These are phyloP conservation scores for Rhinoderma darwinii DNA, from an alignment of 2,113 vertebrate genomes.

Conservation along the genomic window DNA sequence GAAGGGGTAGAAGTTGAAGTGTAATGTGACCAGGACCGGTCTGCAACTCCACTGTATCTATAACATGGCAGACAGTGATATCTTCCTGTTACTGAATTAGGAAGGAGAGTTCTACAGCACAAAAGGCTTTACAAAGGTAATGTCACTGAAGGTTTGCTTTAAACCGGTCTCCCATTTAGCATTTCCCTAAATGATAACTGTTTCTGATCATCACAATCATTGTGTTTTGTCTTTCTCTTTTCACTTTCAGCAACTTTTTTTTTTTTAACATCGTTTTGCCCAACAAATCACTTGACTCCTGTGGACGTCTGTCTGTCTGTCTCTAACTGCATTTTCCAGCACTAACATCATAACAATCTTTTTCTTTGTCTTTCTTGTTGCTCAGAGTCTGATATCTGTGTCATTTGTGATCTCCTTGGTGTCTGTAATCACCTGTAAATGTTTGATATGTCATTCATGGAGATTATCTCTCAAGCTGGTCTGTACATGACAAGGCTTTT, in stretches of 20 bases:
- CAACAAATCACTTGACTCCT: slow-evolving; percentile 5
- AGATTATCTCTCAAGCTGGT: slow-evolving; percentile 15
- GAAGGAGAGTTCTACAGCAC: no score
- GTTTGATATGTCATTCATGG: not conserved
- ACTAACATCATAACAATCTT: slow-evolving; percentile 41
- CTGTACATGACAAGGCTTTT: not conserved
- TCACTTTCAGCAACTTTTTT: not conserved
- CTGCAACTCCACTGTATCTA: no score
- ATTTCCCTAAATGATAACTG: not conserved
- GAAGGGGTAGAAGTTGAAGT: no score
- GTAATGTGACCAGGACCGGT: no score
- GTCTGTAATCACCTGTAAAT: not conserved
- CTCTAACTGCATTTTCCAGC: not conserved
- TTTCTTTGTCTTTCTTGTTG: not conserved
- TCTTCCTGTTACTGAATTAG: no score
- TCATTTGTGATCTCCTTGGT: not conserved
- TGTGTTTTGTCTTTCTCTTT: not conserved
- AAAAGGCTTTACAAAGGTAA: no score
- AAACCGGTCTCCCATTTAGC: not conserved
- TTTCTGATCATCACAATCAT: slow-evolving; percentile 11
- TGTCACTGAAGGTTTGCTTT: not conserved
- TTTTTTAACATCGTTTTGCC: slow-evolving; percentile 17
- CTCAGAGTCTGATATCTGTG: not conserved
- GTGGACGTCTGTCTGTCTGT: not conserved
- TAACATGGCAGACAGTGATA: no score